Percentiles rank a stretch among this genome's conserved stretches.
Conservation (phyloP, 2,888 invertebrate species). For the Polia nebulosa region DNA sequence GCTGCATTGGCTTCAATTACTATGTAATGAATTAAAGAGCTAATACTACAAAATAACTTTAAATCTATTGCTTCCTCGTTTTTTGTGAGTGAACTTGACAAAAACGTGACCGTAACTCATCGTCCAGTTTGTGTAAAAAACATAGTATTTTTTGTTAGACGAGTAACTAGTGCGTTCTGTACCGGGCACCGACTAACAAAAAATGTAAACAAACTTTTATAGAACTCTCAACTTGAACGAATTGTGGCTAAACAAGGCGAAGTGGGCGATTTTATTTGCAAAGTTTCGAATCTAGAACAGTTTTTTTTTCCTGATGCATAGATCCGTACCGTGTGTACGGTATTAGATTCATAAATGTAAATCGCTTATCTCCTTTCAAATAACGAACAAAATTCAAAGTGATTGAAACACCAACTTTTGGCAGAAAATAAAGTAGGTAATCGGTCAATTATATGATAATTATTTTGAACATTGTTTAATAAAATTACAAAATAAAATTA, state of each 20-base stretch:
- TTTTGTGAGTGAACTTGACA: slow-evolving; percentile 51
- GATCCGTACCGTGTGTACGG: too few relatives aligned
- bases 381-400: not conserved
- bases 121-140: slow-evolving; percentile 50
- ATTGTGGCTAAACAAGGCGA: slow-evolving; percentile 17
- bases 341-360: too few relatives aligned
- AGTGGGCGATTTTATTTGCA: slow-evolving; percentile 27
- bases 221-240: slow-evolving; percentile 24
- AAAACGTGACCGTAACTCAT: slow-evolving; percentile 60
- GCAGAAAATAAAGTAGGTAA: slow-evolving; percentile 6
- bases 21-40: slow-evolving; percentile 38
- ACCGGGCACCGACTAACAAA: slow-evolving; percentile 53
- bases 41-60: slow-evolving; percentile 40
- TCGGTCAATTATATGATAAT: not conserved
- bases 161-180: slow-evolving; percentile 51
- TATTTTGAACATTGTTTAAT: slow-evolving; percentile 5
- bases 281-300: not conserved
- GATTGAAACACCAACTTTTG: not conserved
- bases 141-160: slow-evolving; percentile 47
- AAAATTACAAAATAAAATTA: not conserved
- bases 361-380: not conserved
- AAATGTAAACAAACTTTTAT: slow-evolving; percentile 63
- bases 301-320: too few relatives aligned
- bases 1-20: slow-evolving; percentile 35
- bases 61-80: slow-evolving; percentile 62